phyloP scores from a whole-genome alignment of 2,797 vertebrate species.

The Anas georgica region DNA sequence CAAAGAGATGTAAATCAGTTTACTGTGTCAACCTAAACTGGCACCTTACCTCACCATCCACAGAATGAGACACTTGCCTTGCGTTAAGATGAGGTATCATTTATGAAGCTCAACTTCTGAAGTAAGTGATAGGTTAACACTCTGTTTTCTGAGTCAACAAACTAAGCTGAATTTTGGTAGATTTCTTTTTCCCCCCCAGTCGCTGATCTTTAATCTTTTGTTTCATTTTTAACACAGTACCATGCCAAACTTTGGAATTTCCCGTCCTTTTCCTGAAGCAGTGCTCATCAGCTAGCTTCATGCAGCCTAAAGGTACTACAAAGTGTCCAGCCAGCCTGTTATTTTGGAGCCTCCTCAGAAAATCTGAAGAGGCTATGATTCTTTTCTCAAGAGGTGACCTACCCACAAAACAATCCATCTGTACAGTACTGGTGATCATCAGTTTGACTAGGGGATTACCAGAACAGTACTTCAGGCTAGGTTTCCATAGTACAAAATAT shows the following conservation, averaged over 20 bases:
- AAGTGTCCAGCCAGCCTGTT: background rate
- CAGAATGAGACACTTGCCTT: background rate
- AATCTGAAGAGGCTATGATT: background rate
- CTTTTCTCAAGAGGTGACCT: background rate
- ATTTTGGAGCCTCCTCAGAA: background rate
- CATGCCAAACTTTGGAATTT: background rate
- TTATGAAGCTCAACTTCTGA: background rate
- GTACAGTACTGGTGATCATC: background rate
- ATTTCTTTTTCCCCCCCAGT: background rate
- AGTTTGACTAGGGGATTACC: background rate
- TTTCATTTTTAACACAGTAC: background rate
- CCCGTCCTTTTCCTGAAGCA: background rate
- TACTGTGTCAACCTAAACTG: background rate
- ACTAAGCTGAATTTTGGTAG: background rate
- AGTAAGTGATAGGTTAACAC: background rate
- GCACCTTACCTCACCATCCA: background rate
- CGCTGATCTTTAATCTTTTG: background rate
- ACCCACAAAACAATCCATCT: background rate
- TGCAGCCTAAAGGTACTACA: background rate
- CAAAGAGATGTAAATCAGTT: constrained; percentile 23
- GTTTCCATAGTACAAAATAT: background rate
- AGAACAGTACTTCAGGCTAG: background rate
- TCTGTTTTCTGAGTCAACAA: background rate
- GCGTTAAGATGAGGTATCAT: background rate
- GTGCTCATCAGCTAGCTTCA: background rate